A percentile compares a stretch with the other conserved stretches of the same genome.
These are phyloP conservation scores for Elaphurus davidianus DNA, from an alignment of 2,113 vertebrate genomes.

Conservation along the genomic window DNA sequence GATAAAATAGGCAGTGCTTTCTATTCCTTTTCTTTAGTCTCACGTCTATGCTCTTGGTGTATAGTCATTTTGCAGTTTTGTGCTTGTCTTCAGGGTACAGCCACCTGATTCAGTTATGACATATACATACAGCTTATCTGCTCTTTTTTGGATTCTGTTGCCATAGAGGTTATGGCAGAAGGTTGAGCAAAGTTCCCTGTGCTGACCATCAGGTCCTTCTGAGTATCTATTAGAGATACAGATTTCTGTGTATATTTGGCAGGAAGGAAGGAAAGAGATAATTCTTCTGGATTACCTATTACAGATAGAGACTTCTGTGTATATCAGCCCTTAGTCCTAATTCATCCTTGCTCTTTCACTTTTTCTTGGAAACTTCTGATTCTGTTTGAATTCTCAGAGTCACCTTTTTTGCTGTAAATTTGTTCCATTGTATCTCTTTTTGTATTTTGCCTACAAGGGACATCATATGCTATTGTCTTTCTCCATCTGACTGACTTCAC, in stretches of 20 bases:
- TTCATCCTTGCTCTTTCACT: neutral
- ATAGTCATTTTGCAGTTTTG: neutral
- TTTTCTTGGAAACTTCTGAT: neutral
- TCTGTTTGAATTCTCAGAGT: neutral
- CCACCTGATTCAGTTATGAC: neutral
- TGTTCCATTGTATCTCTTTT: neutral
- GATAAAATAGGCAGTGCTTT: neutral
- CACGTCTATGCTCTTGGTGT: neutral
- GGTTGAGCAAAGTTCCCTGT: neutral
- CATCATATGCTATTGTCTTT: neutral
- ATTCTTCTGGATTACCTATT: neutral
- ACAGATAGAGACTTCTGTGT: neutral
- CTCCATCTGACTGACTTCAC: fast-evolving
- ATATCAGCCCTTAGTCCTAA: neutral
- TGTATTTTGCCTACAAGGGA: neutral
- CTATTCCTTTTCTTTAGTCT: neutral
- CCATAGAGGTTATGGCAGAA: neutral
- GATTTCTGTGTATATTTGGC: neutral
- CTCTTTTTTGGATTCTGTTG: neutral
- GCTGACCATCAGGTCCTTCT: neutral
- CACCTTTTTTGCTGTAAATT: neutral
- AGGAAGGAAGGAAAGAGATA: neutral
- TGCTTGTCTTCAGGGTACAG: neutral
- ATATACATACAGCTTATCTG: neutral
- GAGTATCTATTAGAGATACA: neutral